phyloP scores from a whole-genome alignment of 2,797 vertebrate species.

The Neosalanx taihuensis region DNA sequence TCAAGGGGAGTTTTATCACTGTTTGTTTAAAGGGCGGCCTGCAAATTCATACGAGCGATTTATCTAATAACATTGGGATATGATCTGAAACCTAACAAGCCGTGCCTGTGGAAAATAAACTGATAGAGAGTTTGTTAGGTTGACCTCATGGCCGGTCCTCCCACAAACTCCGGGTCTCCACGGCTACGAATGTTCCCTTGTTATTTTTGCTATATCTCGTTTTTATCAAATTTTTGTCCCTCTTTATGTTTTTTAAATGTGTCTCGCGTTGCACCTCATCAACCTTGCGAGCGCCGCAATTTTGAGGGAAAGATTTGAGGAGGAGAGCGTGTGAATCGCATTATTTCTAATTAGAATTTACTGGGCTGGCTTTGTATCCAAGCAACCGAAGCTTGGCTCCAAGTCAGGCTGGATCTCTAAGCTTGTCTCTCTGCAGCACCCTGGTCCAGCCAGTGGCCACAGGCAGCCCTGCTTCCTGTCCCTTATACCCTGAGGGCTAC shows the following conservation, averaged over 20 bases:
- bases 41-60: slow-evolving; percentile 43
- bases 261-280: slow-evolving; percentile 25
- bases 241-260: slow-evolving; percentile 10
- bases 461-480: slow-evolving; percentile 32
- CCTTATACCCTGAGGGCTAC: too few species aligned
- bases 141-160: slow-evolving; percentile 45
- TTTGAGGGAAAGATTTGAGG: slow-evolving; percentile 43
- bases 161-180: slow-evolving; percentile 35
- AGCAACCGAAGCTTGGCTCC: slow-evolving; percentile 46
- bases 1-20: slow-evolving; percentile 51
- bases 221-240: slow-evolving; percentile 18
- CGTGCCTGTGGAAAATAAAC: slow-evolving; percentile 9
- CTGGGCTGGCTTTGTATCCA: slow-evolving; percentile 47
- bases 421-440: slow-evolving; percentile 29
- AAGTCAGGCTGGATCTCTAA: slow-evolving; percentile 42
- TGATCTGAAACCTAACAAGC: slow-evolving; percentile 39
- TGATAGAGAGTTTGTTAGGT: slow-evolving; percentile 31
- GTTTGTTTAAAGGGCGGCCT: slow-evolving; percentile 33
- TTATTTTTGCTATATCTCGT: neutral
- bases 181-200: neutral
- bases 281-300: slow-evolving; percentile 23
- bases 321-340: slow-evolving; percentile 41
- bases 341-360: slow-evolving; percentile 56
- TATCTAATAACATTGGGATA: slow-evolving; percentile 38
- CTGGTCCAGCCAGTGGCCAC: slow-evolving; percentile 42